Base-by-base conservation (phyloP, 2,797 vertebrate genomes). In the Phoxinus dragarum region DNA sequence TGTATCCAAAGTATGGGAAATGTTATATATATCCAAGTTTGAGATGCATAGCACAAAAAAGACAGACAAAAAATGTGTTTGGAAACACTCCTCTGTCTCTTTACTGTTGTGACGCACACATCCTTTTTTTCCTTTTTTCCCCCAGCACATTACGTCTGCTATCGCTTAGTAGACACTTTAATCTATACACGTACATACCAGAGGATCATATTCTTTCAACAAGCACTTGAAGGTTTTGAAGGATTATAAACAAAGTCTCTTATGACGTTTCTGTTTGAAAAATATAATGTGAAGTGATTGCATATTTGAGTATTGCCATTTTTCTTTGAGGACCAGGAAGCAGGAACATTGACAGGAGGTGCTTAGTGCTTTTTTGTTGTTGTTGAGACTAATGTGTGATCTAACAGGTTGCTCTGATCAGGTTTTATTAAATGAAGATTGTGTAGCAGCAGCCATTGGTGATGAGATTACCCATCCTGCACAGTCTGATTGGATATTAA, bases 391-490 rank as follows among this genome's bases (percentile, higher is more conserved):
- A 12, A 89, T 90, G 87, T 87, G 76, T 78, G 74, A 89, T 87
- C 52, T 21, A 72, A 90, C 89, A 87, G 86, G 76, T 79, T 80
- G 78, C 88, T 92, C 86, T 59, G 64, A 88, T 80, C 85, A 80
- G 80, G 75, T 85, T 81, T 79, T 86, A 44, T 81, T 40, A 77
- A 91, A 90, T 77, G 23, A 80, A 38, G 71, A 89, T 27, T 31
- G 82, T 90, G 23, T 67, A 80, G 84, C 52, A 72, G 85, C 52
- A 74, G 16, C 66, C 84, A 86, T 84, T 89, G 79, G 84, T 87
- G 59, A 91, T 91, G 82, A 89, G 89, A 92, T 93, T 90, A 89
- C 67, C 80, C 86, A 40, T 49, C 54, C 67, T 71, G 52, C 23
- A 81, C 23, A 42, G 10, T 72, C 68, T 59, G 80, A 72, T 31